Conservation (phyloP, 2,797 vertebrate species). For the Mionectes olivaceus region DNA sequence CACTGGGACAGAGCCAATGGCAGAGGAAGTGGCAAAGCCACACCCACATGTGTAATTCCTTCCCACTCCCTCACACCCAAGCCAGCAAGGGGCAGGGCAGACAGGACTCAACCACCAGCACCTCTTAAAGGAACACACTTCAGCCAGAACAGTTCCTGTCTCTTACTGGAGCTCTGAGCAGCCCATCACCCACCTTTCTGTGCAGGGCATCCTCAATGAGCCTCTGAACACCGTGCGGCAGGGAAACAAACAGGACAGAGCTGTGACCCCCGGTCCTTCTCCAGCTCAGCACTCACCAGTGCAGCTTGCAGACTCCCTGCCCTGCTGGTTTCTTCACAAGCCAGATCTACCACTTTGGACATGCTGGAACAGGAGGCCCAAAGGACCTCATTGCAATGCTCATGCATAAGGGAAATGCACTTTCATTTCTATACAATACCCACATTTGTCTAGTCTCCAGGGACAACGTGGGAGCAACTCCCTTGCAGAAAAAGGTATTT, state of each 20-base stretch:
- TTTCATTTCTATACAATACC: background rate
- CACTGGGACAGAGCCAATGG: rapidly evolving
- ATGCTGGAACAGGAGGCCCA: background rate
- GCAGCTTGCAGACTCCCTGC: background rate
- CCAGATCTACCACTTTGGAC: background rate
- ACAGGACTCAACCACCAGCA: background rate
- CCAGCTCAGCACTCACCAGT: background rate
- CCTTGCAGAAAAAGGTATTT: background rate
- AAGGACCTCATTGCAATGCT: background rate
- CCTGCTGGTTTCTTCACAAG: background rate
- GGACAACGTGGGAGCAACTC: background rate
- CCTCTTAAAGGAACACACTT: background rate
- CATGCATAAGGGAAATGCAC: background rate
- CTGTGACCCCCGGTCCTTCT: background rate
- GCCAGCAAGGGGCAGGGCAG: background rate
- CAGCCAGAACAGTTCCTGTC: background rate
- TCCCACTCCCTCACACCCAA: background rate
- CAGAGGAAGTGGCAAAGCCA: background rate
- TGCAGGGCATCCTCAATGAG: background rate
- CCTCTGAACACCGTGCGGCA: background rate
- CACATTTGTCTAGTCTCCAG: background rate
- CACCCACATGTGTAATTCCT: background rate
- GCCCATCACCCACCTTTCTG: background rate
- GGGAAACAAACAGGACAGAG: background rate
- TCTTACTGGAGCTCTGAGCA: background rate